These are phyloP conservation scores for Drosophila barbarae DNA, from an alignment of 2,888 invertebrate genomes.

Conservation along the genomic window DNA sequence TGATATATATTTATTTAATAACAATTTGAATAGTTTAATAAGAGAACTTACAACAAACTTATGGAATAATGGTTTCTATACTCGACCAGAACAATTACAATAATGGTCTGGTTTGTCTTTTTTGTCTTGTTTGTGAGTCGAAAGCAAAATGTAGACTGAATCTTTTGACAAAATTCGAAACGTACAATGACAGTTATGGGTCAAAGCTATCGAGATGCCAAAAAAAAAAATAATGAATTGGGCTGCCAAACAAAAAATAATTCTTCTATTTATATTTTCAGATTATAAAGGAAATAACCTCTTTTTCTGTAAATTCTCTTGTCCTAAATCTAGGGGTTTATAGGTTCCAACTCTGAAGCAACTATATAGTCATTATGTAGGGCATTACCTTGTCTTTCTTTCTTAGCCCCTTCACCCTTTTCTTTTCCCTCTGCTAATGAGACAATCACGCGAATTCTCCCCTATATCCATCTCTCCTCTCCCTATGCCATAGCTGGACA, in stretches of 20 bases:
- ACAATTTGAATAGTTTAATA: too few relatives aligned
- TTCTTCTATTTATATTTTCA: too few relatives aligned
- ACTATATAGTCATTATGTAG: not conserved
- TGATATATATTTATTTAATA: too few relatives aligned
- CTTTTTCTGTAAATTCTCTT: not conserved
- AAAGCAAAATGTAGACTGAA: conserved; percentile 2
- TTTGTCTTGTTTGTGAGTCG: conserved; percentile 3
- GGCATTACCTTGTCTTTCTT: not conserved
- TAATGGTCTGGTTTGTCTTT: conserved; percentile 1
- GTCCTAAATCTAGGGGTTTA: not conserved
- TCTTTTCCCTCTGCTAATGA: conserved; percentile 16
- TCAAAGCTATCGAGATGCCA: not conserved
- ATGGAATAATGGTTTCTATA: not conserved
- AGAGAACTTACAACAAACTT: conserved; percentile 1
- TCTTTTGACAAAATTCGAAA: not conserved
- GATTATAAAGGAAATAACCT: too few relatives aligned
- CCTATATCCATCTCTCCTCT: not conserved
- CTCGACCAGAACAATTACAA: conserved; percentile 6
- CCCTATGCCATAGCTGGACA: conserved; percentile 6
- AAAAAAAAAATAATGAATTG: not conserved
- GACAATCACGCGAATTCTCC: conserved; percentile 16
- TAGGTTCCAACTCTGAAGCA: not conserved
- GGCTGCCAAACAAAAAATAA: too few relatives aligned
- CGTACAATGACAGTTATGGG: not conserved
- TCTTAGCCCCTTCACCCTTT: too few relatives aligned